Base-by-base conservation (phyloP, 1,140 invertebrate species). In the Bombus balteatus region DNA sequence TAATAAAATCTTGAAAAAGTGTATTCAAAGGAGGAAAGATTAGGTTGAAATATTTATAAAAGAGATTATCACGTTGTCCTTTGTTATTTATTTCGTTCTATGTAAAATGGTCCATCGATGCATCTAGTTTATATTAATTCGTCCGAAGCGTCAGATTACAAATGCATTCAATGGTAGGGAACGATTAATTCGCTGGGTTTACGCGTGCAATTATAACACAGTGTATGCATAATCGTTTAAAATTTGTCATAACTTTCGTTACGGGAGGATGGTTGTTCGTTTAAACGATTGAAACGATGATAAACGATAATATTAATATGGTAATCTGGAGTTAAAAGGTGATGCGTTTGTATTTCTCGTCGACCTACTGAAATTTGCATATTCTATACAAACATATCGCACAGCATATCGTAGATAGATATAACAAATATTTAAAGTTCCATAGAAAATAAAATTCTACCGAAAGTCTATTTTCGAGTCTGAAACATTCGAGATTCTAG, bases 241-340 rank as follows among this genome's bases (percentile, higher is more conserved):
- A 57, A 59, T 57, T 73, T 32, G 32, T 43, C 13, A 13, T 72
- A 43, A 72, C 39, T 43, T 41, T 28, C 43, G 15, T 47, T 47
- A n/a, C 22, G 9, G 34, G 2, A 4, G 43, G 22, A 75, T 53
- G 37, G 32, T 75, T 28, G 47, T 59, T 34, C 32, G 47, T 34
- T 76, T 18, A 3, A 12, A 47, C 25, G 41, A 73, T 73, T 32
- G n/a, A 66, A 43, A 47, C 41, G 43, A 32, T 22, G 71, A 73
- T 47, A 73, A 73, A 73, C 22, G 74, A 57, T 57, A 15, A 37
- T 76, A 37, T 37, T 47, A 74, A 74, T 74, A 74, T 32, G 41
- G 18, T 74, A 74, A 74, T 74, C 22, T 13, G n/a, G 4, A 12
- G 10, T 41, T 41, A 39, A 18, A 32, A 65, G 62, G 15, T 2